Evolutionary conservation across 2,888 invertebrate genomes (phyloP), one percentile per base, ranked within the genome.

Genomic region (Coremacera marginata): DNA sequence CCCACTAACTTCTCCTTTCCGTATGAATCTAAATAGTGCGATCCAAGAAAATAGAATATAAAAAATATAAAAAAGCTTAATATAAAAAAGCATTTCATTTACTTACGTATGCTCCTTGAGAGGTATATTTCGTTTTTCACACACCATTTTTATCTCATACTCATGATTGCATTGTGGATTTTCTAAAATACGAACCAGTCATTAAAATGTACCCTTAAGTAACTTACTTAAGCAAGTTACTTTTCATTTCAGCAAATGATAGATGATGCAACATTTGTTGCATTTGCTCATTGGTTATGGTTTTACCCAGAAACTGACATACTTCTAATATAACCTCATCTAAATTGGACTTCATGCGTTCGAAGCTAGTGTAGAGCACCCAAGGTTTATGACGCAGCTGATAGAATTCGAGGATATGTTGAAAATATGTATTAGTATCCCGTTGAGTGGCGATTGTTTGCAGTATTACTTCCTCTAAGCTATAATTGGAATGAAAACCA

Each of bases 131-230:
- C 2, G 22, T 22, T 16, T 9, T 22, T 22, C 22, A 9, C 8
- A 1, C 22, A 11, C 57, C 19, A 25, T 2, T 2, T 77, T 27
- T 5, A 55, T 25, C 31, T 84, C 85, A 83, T 82, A 84, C 0
- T 44, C 22, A 76, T 86, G 86, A 81, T 85, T 84, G 3, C 84
- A 82, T 16, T 80, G 84, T 7, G 83, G 83, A 79, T 86, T 86
- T 37, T 81, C 85, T 85, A 37, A 60, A 31, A 52, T 44, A n/a
- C 16, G n/a, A 37, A 3, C 16, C 1, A 65, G 19, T 34, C 37
- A 4, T n/a, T 37, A 37, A 19, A 16, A 49, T 76, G 62, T 81
- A 80, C 74, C 79, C 81, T 82, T 82, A 84, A 84, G 25, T 82
- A 80, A 9, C 83, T 7, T 25, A 22, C 55, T 3, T n/a, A n/a